phyloP scores from a whole-genome alignment of 1,140 invertebrate genomes.

The Tetramorium alpestre region DNA sequence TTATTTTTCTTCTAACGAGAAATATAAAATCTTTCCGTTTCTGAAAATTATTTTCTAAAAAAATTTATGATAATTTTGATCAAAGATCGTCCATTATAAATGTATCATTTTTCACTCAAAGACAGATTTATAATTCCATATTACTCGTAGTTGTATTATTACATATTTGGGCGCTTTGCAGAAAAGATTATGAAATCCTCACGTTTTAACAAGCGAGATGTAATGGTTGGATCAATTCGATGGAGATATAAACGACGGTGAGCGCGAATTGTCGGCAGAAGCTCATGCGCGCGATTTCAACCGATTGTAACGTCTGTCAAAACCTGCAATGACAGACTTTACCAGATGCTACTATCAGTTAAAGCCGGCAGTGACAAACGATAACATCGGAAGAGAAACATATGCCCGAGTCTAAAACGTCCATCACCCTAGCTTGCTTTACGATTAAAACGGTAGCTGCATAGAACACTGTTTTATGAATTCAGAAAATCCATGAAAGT shows the following conservation, averaged over 20 bases:
- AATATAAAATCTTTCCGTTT: not conserved
- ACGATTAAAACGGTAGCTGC: slow-evolving; percentile 50
- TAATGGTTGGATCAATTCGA: slow-evolving; percentile 41
- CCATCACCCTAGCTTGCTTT: slow-evolving; percentile 52
- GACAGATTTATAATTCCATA: not conserved
- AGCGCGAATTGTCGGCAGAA: slow-evolving; percentile 38
- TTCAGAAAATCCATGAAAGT: not conserved
- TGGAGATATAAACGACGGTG: slow-evolving; percentile 27
- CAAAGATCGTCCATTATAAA: not conserved
- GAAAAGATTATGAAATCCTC: slow-evolving; percentile 18
- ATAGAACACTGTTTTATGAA: slow-evolving; percentile 11
- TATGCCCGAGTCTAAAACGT: slow-evolving; percentile 58
- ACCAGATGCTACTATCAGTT: slow-evolving; percentile 60
- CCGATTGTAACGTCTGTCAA: slow-evolving; percentile 62
- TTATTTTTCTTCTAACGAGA: not conserved
- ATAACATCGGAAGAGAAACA: slow-evolving; percentile 57
- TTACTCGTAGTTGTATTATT: not conserved
- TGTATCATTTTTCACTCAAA: not conserved
- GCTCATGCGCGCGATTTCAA: slow-evolving; percentile 36
- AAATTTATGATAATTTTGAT: not conserved
- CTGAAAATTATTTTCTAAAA: not conserved
- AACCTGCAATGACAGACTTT: slow-evolving; percentile 63
- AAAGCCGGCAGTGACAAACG: slow-evolving; percentile 60
- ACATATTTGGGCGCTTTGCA: not conserved
- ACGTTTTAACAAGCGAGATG: slow-evolving; percentile 35